Percentiles rank a stretch among this genome's conserved stretches.
These are phyloP conservation scores for Avahi laniger DNA, from an alignment of 2,797 vertebrate species.

Conservation along the genomic window DNA sequence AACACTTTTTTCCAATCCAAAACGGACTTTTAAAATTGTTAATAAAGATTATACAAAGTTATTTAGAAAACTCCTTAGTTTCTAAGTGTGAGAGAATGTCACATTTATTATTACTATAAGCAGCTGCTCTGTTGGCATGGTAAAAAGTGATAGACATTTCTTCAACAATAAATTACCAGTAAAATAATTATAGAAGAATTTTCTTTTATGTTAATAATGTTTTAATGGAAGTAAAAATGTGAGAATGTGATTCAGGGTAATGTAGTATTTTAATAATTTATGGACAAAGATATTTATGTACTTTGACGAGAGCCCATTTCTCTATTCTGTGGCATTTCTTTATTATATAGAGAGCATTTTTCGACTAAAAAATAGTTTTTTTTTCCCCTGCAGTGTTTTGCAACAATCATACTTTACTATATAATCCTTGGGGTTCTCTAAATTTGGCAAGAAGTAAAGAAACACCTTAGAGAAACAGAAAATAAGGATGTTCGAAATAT, in stretches of 20 bases:
- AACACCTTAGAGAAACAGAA: background rate
- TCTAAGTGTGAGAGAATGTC: background rate
- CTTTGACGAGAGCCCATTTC: background rate
- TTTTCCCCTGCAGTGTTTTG: background rate
- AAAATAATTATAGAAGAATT: constrained; percentile 23
- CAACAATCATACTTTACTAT: background rate
- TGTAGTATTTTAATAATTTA: constrained; percentile 8
- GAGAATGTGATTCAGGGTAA: background rate
- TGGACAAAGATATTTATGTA: background rate
- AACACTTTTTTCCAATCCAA: background rate
- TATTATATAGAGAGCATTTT: background rate
- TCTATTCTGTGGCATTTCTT: background rate
- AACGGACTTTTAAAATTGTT: background rate
- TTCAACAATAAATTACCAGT: background rate
- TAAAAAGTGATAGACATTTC: background rate
- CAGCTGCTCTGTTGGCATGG: background rate
- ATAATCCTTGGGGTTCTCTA: background rate
- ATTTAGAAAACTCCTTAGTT: background rate
- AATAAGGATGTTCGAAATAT: background rate
- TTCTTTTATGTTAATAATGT: background rate
- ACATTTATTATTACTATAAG: background rate
- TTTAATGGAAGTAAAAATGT: background rate
- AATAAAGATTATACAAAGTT: background rate
- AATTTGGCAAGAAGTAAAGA: background rate
- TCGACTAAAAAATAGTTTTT: background rate